Base-by-base conservation (phyloP, 2,797 vertebrate genomes). In the Monodelphis domestica region DNA sequence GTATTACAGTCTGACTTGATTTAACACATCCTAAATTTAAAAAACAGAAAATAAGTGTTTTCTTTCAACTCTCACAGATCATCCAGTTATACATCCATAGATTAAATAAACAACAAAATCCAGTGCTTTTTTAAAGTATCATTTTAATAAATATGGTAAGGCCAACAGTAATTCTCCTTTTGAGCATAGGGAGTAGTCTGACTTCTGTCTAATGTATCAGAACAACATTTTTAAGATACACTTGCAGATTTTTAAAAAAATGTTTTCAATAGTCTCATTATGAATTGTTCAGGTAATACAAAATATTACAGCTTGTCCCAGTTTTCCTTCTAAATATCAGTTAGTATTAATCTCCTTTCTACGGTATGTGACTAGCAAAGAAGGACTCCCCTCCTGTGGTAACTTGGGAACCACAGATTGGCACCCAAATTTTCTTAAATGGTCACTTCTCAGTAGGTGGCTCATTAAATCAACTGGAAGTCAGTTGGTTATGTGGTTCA, bases 101-200 rank as follows among this genome's bases (percentile, higher is more conserved):
- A 55, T 56, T 89, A 38, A 52, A 92, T 87, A 88, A 90, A 70
- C 88, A 28, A 89, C 51, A 91, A 89, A 93, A 38, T 54, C 2
- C n/a, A 50, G 89, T 17, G 51, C 38, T 54, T 90, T 95, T 90
- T 38, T 9, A 56, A 89, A 94, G 70, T 56, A 59, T 57, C 70
- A 84, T 38, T 94, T 91, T 92, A 96, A 96, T 97, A 96, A 97
- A 97, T 95, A 97, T 53, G 90, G 95, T 95, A 97, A 96, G 96
- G 94, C 95, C 95, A 92, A 24, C 17, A 94, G 95, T 96, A 90
- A 92, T 53, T 12, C n/a, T 55, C 26, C 28, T 9, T 70, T 26
- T 52, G 59, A 90, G 51, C 26, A 29, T 14, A 91, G 53, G 29
- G 52, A 1, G 26, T 7, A 78, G 70, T 55, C 29, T 59, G 28